Percentiles rank a stretch among this genome's conserved stretches.
Conservation (phyloP, 2,113 vertebrate genomes). For the Apteryx owenii region DNA sequence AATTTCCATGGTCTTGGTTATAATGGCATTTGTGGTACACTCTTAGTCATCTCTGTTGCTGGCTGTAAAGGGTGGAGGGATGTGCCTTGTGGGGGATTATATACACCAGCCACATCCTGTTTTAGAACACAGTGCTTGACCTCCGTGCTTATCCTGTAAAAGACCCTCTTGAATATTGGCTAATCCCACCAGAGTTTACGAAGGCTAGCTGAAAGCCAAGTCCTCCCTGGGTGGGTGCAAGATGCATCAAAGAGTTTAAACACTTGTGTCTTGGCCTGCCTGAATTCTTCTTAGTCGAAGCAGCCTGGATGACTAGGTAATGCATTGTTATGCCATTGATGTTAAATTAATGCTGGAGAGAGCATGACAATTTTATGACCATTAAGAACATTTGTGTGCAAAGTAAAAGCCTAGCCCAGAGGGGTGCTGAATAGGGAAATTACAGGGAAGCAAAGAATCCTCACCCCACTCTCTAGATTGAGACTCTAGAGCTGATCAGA, state of each 20-base stretch:
- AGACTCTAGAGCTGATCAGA: neutral
- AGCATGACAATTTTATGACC: neutral
- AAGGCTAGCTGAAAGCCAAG: neutral
- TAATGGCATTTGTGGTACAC: neutral
- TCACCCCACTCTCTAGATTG: neutral
- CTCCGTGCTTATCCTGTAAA: neutral
- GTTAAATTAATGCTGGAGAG: neutral
- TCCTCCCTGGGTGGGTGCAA: neutral
- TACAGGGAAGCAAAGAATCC: neutral
- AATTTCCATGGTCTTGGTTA: neutral
- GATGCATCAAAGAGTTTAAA: neutral
- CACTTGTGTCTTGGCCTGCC: neutral
- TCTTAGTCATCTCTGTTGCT: neutral
- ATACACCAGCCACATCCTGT: neutral
- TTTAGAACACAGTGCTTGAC: neutral
- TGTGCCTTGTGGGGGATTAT: neutral
- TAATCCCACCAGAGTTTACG: slow-evolving; percentile 5
- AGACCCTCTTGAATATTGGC: neutral
- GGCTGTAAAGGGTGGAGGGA: neutral
- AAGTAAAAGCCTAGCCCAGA: neutral
- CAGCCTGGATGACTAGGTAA: neutral
- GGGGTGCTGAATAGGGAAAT: neutral
- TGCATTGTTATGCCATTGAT: neutral
- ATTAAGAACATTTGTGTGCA: neutral
- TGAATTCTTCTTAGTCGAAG: neutral